Conservation (phyloP, 64 coral and sea anemone species). For the Dendrophyllia cribrosa region DNA sequence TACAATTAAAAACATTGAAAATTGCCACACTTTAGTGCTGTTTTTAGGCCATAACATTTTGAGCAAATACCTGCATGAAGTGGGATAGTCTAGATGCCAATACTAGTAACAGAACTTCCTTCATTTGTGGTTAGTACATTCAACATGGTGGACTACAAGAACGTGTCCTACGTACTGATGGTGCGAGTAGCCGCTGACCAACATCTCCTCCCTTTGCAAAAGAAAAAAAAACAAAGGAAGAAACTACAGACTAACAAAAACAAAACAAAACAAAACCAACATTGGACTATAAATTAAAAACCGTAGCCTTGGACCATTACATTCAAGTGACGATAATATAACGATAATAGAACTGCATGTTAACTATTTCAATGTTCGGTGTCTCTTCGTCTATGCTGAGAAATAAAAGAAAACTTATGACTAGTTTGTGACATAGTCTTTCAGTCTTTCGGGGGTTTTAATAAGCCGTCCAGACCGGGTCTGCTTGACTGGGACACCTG, state of each 20-base stretch:
- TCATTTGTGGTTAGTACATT: not conserved
- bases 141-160: not conserved
- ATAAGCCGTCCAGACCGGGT: not conserved
- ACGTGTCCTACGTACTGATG: not conserved
- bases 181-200: conserved; percentile 3
- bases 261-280: not conserved
- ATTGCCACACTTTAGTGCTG: too few relatives aligned
- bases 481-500: not conserved
- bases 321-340: not conserved
- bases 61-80: too few relatives aligned
- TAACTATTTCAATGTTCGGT: not conserved
- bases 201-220: not conserved
- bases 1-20: too few relatives aligned
- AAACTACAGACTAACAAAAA: not conserved
- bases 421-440: conserved; percentile 16
- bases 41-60: too few relatives aligned
- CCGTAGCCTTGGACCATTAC: not conserved
- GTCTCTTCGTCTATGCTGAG: not conserved
- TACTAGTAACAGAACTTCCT: conserved; percentile 1
- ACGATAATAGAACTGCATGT: not conserved
- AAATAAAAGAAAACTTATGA: not conserved
- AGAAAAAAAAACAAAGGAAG: not conserved
- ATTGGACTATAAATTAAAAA: too few relatives aligned
- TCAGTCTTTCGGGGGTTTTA: conserved; percentile 11
- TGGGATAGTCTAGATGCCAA: conserved; percentile 19